Evolutionary conservation across 1,140 invertebrate species (phyloP).

Genomic region (Pomacea maculata): DNA sequence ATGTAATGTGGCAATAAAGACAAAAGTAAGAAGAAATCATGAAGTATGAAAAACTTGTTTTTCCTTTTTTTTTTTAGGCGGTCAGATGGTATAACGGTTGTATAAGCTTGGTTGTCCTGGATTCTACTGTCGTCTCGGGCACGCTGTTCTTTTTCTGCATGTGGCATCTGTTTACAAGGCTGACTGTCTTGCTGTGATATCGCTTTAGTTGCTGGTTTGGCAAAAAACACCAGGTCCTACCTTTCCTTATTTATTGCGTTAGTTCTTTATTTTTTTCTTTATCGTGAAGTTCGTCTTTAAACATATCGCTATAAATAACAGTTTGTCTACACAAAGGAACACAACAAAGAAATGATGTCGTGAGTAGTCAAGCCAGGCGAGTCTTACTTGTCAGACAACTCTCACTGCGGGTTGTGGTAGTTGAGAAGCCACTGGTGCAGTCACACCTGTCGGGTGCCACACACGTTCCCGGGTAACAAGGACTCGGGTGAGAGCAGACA

Average conservation of each 20-base stretch:
- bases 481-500: background rate
- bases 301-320: background rate
- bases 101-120: too few species aligned
- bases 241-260: background rate
- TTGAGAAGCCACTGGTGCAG: background rate
- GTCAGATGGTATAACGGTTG: too few species aligned
- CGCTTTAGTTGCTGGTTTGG: background rate
- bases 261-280: background rate
- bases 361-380: fast-evolving
- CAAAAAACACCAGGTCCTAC: background rate
- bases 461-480: background rate
- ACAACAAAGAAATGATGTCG: too few species aligned
- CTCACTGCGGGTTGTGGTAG: background rate
- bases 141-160: too few species aligned
- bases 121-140: too few species aligned
- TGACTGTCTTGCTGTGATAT: fast-evolving
- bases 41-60: too few species aligned
- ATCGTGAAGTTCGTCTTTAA: background rate
- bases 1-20: background rate
- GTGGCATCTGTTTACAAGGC: too few species aligned
- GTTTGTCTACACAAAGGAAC: background rate
- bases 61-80: too few species aligned
- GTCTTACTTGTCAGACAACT: background rate
- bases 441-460: background rate
- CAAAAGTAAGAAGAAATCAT: too few species aligned